These are phyloP conservation scores for Tanytarsus gracilentus DNA, from an alignment of 2,888 invertebrate species.

Conservation along the genomic window DNA sequence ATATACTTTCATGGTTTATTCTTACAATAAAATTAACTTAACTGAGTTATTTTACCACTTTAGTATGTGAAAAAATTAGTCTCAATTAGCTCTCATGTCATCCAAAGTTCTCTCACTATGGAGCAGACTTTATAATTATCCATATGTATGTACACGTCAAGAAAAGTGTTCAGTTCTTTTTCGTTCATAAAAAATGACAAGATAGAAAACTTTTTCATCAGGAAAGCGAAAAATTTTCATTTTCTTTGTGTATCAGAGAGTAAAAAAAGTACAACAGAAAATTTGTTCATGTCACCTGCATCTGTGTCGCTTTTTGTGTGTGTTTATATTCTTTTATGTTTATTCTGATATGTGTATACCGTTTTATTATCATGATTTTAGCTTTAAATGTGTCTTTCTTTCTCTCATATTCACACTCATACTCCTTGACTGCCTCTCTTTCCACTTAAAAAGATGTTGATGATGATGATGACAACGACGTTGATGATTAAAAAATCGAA, in stretches of 20 bases:
- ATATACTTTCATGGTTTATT: background rate
- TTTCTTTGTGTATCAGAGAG: conserved; percentile 6
- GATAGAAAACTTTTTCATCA: background rate
- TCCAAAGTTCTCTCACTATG: too few species aligned
- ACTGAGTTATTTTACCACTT: too few species aligned
- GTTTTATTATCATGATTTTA: conserved; percentile 2
- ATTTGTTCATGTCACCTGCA: conserved; percentile 24
- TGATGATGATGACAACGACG: too few species aligned
- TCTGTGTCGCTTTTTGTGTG: conserved; percentile 27
- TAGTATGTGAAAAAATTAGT: too few species aligned
- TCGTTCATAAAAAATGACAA: background rate
- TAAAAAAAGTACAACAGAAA: background rate
- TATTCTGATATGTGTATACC: conserved; percentile 9
- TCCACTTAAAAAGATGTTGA: too few species aligned
- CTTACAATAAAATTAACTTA: too few species aligned
- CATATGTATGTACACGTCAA: background rate
- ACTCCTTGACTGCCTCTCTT: background rate
- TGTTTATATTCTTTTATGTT: conserved; percentile 7
- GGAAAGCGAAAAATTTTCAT: background rate
- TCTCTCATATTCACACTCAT: background rate
- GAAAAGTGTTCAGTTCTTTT: background rate
- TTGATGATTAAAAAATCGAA: too few species aligned
- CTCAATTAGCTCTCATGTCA: too few species aligned
- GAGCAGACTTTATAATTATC: too few species aligned
- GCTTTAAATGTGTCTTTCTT: conserved; percentile 4